A percentile compares a stretch with the other conserved stretches of the same genome.
These are phyloP conservation scores for Acanthoscelides obtectus DNA, from an alignment of 2,888 invertebrate species.

Conservation along the genomic window DNA sequence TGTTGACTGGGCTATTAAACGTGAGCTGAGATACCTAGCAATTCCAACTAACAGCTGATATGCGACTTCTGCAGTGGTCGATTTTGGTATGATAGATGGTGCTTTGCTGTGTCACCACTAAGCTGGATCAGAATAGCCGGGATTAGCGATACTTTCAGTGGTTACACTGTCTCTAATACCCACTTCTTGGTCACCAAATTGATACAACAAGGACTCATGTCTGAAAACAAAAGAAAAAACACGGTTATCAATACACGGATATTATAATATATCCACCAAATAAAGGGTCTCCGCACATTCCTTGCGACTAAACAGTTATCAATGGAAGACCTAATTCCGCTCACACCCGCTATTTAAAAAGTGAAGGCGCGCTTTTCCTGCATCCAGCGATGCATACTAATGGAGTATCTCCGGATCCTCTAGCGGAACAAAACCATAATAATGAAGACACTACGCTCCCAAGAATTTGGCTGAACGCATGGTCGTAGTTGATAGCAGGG, in stretches of 20 bases:
- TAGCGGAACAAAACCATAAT: slow-evolving; percentile 37
- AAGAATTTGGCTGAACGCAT: slow-evolving; percentile 12
- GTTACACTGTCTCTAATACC: not conserved
- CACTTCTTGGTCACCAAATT: not conserved
- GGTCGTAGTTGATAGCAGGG: not conserved
- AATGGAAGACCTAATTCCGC: not conserved
- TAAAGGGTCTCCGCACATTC: not conserved
- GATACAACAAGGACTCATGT: not conserved
- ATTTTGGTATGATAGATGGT: too few relatives aligned
- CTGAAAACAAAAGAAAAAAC: not conserved
- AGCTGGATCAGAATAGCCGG: not conserved
- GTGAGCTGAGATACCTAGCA: too few relatives aligned
- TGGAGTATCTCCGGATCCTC: slow-evolving; percentile 26
- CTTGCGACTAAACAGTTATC: not conserved
- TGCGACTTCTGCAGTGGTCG: too few relatives aligned
- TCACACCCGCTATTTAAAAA: slow-evolving; percentile 14
- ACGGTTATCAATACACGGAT: not conserved
- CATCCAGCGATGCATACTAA: slow-evolving; percentile 20
- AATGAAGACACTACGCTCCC: slow-evolving; percentile 5
- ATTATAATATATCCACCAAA: not conserved
- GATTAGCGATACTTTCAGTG: not conserved
- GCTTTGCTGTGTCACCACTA: too few relatives aligned
- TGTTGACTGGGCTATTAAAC: too few relatives aligned
- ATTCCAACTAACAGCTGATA: too few relatives aligned
- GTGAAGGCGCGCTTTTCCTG: slow-evolving; percentile 13